Percentiles rank a stretch among this genome's conserved stretches.
phyloP scores from a whole-genome alignment of 2,113 vertebrate species.

The Malaclemys terrapin region DNA sequence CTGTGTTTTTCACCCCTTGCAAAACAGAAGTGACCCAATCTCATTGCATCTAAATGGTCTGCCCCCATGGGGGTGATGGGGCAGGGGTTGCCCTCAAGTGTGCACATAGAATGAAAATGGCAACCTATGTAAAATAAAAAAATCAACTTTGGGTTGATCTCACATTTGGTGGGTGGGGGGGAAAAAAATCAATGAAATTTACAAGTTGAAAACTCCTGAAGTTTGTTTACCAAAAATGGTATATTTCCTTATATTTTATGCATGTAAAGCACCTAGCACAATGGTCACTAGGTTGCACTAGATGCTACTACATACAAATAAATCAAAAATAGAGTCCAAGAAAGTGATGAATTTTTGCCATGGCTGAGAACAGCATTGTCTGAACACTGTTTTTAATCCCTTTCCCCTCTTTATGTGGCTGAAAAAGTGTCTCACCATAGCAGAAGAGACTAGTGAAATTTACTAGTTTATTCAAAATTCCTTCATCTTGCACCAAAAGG shows the following conservation, averaged over 20 bases:
- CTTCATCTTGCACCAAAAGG: slow-evolving; percentile 26
- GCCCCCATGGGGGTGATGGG: not conserved
- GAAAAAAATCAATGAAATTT: not conserved
- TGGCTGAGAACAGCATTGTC: slow-evolving; percentile 39
- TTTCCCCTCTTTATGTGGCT: slow-evolving; percentile 31
- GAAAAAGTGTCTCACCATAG: not conserved
- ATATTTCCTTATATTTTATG: not conserved
- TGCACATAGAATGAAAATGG: not conserved
- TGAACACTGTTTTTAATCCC: not conserved
- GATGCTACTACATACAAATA: slow-evolving; percentile 36
- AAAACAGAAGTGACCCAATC: not conserved
- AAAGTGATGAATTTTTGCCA: slow-evolving; percentile 29
- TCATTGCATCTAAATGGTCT: not conserved
- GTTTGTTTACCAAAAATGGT: not conserved
- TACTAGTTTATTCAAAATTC: slow-evolving; percentile 52
- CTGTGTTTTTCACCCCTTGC: accelerated
- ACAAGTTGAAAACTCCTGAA: slow-evolving; percentile 14
- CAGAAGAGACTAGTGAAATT: slow-evolving; percentile 40
- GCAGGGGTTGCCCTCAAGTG: not conserved
- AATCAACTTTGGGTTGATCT: not conserved
- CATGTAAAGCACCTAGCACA: not conserved
- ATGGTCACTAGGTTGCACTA: slow-evolving; percentile 31
- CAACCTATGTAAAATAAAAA: not conserved
- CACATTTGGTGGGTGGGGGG: accelerated
- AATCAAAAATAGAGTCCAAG: slow-evolving; percentile 47